These are phyloP conservation scores for Pteropus alecto DNA, from an alignment of 2,113 vertebrate genomes.

Conservation along the genomic window DNA sequence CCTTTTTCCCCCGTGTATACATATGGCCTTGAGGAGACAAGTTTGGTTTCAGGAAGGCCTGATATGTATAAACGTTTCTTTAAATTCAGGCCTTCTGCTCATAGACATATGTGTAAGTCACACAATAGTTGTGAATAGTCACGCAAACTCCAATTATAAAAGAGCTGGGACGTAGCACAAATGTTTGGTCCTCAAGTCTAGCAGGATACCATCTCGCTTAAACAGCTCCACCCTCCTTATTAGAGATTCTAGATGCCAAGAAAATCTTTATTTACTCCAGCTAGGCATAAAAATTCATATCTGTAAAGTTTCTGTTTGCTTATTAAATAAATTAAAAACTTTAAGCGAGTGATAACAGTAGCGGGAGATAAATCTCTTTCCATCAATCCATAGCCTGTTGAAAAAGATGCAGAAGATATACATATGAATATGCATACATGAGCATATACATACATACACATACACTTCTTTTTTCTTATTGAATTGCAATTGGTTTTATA, in stretches of 20 bases:
- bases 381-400: background rate
- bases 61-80: background rate
- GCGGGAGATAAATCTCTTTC: background rate
- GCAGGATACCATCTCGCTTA: background rate
- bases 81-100: background rate
- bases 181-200: background rate
- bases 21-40: background rate
- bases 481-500: constrained; percentile 8
- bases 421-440: background rate
- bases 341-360: background rate
- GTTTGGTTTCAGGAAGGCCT: background rate
- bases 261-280: background rate
- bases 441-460: background rate
- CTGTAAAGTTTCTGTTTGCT: background rate
- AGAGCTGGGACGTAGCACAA: background rate
- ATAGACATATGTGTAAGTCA: background rate
- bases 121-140: background rate
- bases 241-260: background rate
- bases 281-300: background rate
- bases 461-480: background rate
- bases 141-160: background rate
- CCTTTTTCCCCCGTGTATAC: background rate
- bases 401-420: background rate
- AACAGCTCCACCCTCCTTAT: background rate
- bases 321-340: background rate